Evolutionary conservation across 2,888 invertebrate genomes (phyloP).

Genomic region (Diogma glabrata): DNA sequence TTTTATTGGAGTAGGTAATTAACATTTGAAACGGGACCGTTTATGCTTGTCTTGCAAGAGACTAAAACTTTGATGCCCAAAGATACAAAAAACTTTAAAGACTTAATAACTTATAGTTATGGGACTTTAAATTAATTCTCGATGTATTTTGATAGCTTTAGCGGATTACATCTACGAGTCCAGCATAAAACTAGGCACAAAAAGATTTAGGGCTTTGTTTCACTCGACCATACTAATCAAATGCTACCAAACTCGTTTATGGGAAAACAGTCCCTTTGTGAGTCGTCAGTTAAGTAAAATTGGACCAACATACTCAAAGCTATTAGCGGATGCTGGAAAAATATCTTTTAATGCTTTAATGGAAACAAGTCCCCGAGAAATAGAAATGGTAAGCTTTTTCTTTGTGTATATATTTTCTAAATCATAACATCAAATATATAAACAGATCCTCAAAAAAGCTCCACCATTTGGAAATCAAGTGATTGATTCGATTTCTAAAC

Average conservation of each 20-base stretch:
- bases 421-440: neutral
- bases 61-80: no score
- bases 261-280: conserved; percentile 63
- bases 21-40: no score
- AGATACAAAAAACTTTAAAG: no score
- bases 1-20: no score
- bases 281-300: conserved; percentile 60
- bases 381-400: conserved; percentile 47
- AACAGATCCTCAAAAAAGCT: conserved; percentile 56
- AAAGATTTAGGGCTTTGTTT: conserved; percentile 42
- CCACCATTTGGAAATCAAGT: conserved; percentile 61
- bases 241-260: conserved; percentile 53
- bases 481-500: conserved; percentile 45
- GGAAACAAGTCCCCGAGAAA: conserved; percentile 56
- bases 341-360: conserved; percentile 50
- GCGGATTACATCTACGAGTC: conserved; percentile 43
- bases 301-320: conserved; percentile 49
- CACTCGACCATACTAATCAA: conserved; percentile 52
- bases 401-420: neutral
- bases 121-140: conserved; percentile 4
- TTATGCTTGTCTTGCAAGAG: no score
- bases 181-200: conserved; percentile 26
- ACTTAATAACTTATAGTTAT: neutral
- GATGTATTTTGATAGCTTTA: conserved; percentile 38
- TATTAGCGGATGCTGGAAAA: conserved; percentile 54